These are phyloP conservation scores for Kryptopterus vitreolus DNA, from an alignment of 2,797 vertebrate genomes.

Conservation along the genomic window DNA sequence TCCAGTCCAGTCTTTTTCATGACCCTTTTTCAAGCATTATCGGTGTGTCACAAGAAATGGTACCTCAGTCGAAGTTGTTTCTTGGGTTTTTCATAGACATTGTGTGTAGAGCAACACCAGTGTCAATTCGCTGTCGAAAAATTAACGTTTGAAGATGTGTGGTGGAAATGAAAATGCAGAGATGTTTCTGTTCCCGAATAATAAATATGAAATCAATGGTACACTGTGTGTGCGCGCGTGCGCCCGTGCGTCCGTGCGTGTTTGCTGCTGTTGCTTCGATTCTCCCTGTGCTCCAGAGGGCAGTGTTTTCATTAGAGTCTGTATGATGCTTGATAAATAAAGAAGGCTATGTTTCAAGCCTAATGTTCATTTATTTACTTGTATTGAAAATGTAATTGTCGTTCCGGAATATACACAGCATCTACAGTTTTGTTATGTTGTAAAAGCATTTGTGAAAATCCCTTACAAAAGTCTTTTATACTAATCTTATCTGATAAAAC, in stretches of 20 bases:
- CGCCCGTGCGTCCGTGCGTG: too few species aligned
- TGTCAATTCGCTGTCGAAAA: background rate
- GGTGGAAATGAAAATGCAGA: conserved; percentile 49
- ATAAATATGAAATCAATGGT: conserved; percentile 58
- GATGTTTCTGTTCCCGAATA: conserved; percentile 58
- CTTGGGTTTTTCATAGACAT: background rate
- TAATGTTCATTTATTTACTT: background rate
- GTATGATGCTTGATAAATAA: background rate
- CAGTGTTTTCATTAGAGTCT: background rate
- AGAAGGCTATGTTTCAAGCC: too few species aligned
- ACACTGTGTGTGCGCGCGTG: too few species aligned
- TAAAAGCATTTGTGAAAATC: background rate
- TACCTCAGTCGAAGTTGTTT: conserved; percentile 13
- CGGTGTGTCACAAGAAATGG: conserved; percentile 29
- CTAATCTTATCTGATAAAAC: conserved; percentile 4
- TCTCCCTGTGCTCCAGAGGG: background rate
- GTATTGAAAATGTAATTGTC: background rate
- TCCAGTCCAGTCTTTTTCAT: conserved; percentile 42
- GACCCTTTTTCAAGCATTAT: conserved; percentile 15
- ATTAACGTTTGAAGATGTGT: conserved; percentile 16
- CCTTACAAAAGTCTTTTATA: conserved; percentile 19
- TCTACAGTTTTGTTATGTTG: background rate
- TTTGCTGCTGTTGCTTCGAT: background rate
- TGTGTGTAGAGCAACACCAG: background rate
- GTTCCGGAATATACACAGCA: background rate